phyloP scores from a whole-genome alignment of 2,113 vertebrate genomes.

The Turnix velox region DNA sequence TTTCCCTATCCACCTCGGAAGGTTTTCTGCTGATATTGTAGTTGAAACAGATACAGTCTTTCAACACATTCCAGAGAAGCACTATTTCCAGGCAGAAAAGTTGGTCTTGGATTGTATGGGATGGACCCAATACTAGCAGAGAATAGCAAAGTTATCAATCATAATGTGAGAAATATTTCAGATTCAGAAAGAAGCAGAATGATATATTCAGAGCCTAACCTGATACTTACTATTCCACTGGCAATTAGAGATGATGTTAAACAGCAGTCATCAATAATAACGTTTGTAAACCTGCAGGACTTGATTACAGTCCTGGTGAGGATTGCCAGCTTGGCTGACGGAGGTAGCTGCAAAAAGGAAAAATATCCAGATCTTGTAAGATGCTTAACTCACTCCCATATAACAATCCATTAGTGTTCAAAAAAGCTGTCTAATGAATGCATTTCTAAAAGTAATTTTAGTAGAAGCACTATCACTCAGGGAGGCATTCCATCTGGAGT shows the following conservation, averaged over 20 bases:
- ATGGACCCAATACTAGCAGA: background rate
- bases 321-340: constrained; percentile 32
- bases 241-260: constrained; percentile 30
- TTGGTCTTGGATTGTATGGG: background rate
- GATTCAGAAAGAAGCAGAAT: constrained; percentile 11
- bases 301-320: constrained; percentile 23
- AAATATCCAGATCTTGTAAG: constrained; percentile 44
- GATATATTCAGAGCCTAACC: background rate
- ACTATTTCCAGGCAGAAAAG: constrained; percentile 12
- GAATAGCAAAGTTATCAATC: background rate
- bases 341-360: constrained; percentile 12
- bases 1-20: background rate
- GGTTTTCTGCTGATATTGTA: background rate
- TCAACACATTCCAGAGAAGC: background rate
- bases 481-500: background rate
- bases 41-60: background rate
- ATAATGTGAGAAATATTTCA: background rate
- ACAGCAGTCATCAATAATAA: constrained; percentile 23
- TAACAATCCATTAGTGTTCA: constrained; percentile 18
- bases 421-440: constrained; percentile 10
- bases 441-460: background rate
- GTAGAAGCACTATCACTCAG: background rate
- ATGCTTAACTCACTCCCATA: background rate
- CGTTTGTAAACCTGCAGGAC: background rate
- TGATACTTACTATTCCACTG: background rate